Evolutionary conservation across 1,140 invertebrate genomes (phyloP).

Genomic region (Anastrepha ludens): DNA sequence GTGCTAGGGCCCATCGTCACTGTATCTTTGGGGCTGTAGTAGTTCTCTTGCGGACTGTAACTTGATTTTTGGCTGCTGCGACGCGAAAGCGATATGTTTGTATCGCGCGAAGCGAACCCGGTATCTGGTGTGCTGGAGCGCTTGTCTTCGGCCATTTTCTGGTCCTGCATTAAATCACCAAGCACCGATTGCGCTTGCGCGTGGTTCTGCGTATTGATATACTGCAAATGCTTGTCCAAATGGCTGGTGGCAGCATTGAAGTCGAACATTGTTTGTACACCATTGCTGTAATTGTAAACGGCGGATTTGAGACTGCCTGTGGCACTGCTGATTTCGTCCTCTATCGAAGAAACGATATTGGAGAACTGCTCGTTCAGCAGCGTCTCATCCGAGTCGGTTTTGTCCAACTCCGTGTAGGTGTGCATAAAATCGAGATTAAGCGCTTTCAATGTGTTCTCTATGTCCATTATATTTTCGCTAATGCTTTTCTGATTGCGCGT

Average conservation of each 20-base stretch:
- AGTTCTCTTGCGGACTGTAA: slow-evolving; percentile 72
- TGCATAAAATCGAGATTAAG: slow-evolving; percentile 73
- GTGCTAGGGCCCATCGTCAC: slow-evolving; percentile 1
- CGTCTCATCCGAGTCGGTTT: slow-evolving; percentile 73
- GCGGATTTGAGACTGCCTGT: slow-evolving; percentile 70
- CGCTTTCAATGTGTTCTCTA: slow-evolving; percentile 72
- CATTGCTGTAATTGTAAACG: slow-evolving; percentile 71
- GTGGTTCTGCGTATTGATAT: slow-evolving; percentile 62
- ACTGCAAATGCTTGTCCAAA: slow-evolving; percentile 71
- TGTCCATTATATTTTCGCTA: slow-evolving; percentile 72
- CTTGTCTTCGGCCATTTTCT: slow-evolving; percentile 66
- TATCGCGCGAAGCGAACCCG: slow-evolving; percentile 71
- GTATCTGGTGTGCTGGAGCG: slow-evolving; percentile 72
- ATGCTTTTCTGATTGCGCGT: slow-evolving; percentile 62
- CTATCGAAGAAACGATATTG: slow-evolving; percentile 65
- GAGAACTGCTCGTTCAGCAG: slow-evolving; percentile 70
- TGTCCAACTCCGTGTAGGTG: slow-evolving; percentile 73
- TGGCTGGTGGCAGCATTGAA: slow-evolving; percentile 72
- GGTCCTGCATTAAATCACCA: slow-evolving; percentile 58
- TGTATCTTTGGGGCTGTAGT: slow-evolving; percentile 67
- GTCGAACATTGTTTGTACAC: slow-evolving; percentile 69
- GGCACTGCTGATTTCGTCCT: slow-evolving; percentile 71
- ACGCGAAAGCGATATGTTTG: slow-evolving; percentile 70
- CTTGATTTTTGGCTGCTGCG: slow-evolving; percentile 73
- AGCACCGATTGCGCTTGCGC: slow-evolving; percentile 46